Evolutionary conservation across 2,113 vertebrate species (phyloP), one percentile per base, ranked within the genome.

Genomic region (Heliornis fulica): DNA sequence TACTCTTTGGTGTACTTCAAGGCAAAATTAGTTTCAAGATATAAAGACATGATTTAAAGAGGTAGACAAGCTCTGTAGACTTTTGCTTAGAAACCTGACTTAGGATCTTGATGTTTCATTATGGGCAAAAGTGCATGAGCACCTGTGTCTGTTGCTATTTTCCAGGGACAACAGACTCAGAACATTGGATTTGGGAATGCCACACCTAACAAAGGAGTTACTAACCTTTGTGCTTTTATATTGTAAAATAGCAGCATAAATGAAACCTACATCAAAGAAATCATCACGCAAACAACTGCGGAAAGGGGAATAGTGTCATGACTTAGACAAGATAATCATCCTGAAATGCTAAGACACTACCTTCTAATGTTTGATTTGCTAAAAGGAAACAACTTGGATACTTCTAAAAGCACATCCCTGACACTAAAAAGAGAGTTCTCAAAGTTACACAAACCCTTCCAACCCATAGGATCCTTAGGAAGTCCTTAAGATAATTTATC

Each of bases 41-140:
- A 46, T 1, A 20, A 61, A 74, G 29, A 66, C 9, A 31, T 2
- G n/a, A 32, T 11, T 40, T 23, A 10, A 29, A 41, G 21, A 76
- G 8, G 10, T 11, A 70, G 34, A 50, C 36, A 53, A 92, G 11
- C 12, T 75, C 41, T 80, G 50, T 15, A 92, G 31, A 25, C 9
- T 48, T 34, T 18, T 19, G 12, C 50, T 87, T 36, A 36, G 28
- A 80, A 53, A 48, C 15, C 7, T 45, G 23, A 31, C 13, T 63
- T 60, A 1, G 1, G 13, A 41, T 32, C 6, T 17, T n/a, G 16
- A 6, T 19, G 13, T 34, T 48, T 77, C 9, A 32, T 31, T 60
- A 51, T 1, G 5, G 22, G 29, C 7, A 40, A 53, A 36, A 65
- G 13, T 2, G 5, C 1, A 0, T 25, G 11, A 51, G 12, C 9